Conservation (phyloP, 2,797 vertebrate genomes). For the Chelon auratus region DNA sequence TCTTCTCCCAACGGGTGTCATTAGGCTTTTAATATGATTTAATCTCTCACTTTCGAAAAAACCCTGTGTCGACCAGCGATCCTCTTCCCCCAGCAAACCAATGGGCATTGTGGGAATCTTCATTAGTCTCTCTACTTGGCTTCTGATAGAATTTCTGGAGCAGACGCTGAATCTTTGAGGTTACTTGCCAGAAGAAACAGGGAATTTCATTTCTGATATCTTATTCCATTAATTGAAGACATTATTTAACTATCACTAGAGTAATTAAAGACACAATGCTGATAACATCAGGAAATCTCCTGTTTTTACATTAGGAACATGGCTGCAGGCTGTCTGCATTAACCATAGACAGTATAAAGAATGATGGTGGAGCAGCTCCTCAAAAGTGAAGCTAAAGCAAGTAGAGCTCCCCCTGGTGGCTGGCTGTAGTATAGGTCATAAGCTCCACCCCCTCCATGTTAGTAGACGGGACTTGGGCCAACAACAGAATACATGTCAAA, state of each 20-base stretch:
- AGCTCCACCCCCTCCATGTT: no score
- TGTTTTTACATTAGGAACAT: slow-evolving; percentile 5
- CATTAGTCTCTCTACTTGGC: slow-evolving; percentile 68
- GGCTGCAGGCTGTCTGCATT: neutral
- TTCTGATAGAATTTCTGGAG: slow-evolving; percentile 49
- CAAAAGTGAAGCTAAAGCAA: no score
- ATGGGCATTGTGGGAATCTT: slow-evolving; percentile 46
- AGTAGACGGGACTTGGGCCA: no score
- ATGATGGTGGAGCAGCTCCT: no score
- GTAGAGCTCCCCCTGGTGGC: no score
- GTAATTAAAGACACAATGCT: slow-evolving; percentile 41
- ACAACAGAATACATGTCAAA: no score
- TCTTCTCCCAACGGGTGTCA: slow-evolving; percentile 59
- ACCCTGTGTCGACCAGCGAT: neutral
- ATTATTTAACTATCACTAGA: slow-evolving; percentile 26
- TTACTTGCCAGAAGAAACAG: slow-evolving; percentile 46
- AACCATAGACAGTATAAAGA: neutral
- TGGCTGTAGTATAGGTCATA: no score
- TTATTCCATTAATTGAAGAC: slow-evolving; percentile 42
- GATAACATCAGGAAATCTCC: neutral
- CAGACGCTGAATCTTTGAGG: slow-evolving; percentile 41
- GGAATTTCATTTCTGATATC: slow-evolving; percentile 20
- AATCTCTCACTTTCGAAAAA: slow-evolving; percentile 59
- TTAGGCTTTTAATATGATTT: slow-evolving; percentile 65
- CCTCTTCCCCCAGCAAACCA: slow-evolving; percentile 19